A percentile compares a stretch with the other conserved stretches of the same genome.
Conservation (phyloP, 1,140 invertebrate species). For the Vanessa atalanta region DNA sequence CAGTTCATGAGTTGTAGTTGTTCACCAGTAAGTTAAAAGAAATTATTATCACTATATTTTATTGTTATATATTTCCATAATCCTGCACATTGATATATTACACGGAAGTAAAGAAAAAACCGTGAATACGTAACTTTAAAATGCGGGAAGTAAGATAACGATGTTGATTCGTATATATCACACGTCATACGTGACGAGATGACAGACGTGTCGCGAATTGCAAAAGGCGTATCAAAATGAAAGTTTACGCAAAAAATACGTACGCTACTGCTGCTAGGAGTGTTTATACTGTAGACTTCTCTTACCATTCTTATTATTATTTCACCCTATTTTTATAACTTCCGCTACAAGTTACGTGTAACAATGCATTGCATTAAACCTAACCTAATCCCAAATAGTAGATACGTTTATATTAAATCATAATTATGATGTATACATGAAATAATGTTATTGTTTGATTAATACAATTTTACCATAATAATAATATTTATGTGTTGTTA, state of each 20-base stretch:
- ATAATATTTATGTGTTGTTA: too few relatives aligned
- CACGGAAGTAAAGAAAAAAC: neutral
- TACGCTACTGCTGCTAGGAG: too few relatives aligned
- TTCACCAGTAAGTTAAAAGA: neutral
- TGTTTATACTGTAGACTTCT: neutral
- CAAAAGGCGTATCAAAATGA: neutral
- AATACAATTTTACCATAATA: too few relatives aligned
- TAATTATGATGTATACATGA: too few relatives aligned
- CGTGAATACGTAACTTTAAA: neutral
- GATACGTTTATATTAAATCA: too few relatives aligned
- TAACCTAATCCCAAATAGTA: too few relatives aligned
- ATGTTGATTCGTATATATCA: neutral
- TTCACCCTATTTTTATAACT: too few relatives aligned
- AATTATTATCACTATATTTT: neutral
- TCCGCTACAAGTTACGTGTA: too few relatives aligned
- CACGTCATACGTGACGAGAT: constrained; percentile 19
- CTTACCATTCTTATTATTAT: too few relatives aligned
- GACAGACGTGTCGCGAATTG: constrained; percentile 14
- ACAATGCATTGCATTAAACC: too few relatives aligned
- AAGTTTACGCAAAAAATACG: neutral
- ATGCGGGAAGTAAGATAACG: neutral
- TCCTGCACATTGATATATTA: neutral
- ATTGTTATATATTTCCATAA: neutral
- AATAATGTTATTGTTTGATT: too few relatives aligned
- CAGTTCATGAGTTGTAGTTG: too few relatives aligned